Evolutionary conservation across 2,113 vertebrate genomes (phyloP).

Genomic region (Polypterus bichir): DNA sequence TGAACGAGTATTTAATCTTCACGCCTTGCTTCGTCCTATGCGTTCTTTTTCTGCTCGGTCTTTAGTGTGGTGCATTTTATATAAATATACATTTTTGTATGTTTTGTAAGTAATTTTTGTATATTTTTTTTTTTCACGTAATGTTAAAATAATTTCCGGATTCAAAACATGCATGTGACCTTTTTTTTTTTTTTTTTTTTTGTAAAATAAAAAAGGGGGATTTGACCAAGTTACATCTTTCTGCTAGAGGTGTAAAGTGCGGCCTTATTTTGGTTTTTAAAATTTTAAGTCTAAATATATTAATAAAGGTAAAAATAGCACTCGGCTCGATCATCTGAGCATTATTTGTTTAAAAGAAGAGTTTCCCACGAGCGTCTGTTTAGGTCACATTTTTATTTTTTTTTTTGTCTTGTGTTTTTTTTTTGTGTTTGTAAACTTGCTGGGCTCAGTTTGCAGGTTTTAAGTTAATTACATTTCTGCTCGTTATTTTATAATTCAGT

Average conservation of each 20-base stretch:
- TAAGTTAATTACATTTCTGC: conserved; percentile 35
- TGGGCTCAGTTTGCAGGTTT: conserved; percentile 18
- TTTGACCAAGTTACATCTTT: conserved; percentile 32
- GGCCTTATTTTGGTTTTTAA: conserved; percentile 44
- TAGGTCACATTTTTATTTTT: conserved; percentile 5
- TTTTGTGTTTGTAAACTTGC: conserved; percentile 14
- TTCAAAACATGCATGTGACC: conserved; percentile 68
- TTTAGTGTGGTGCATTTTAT: conserved; percentile 79
- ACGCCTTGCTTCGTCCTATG: conserved; percentile 40
- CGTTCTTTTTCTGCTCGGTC: conserved; percentile 53
- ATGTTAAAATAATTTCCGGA: conserved; percentile 52
- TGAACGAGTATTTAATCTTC: conserved; percentile 21
- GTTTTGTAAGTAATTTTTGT: conserved; percentile 91
- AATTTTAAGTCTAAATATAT: conserved; percentile 27
- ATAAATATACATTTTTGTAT: conserved; percentile 67
- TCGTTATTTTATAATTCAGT: conserved; percentile 20
- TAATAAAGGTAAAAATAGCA: conserved; percentile 44
- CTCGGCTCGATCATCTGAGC: conserved; percentile 41
- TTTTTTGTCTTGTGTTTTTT: conserved; percentile 25
- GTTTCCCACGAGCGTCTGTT: neutral
- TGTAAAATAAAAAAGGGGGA: conserved; percentile 13
- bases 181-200: conserved; percentile 29
- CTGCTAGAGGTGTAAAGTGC: conserved; percentile 34
- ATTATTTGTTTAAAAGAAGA: conserved; percentile 32
- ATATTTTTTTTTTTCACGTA: conserved; percentile 56